Conservation (phyloP, 2,113 vertebrate genomes). For the Leptocoma aspasia region DNA sequence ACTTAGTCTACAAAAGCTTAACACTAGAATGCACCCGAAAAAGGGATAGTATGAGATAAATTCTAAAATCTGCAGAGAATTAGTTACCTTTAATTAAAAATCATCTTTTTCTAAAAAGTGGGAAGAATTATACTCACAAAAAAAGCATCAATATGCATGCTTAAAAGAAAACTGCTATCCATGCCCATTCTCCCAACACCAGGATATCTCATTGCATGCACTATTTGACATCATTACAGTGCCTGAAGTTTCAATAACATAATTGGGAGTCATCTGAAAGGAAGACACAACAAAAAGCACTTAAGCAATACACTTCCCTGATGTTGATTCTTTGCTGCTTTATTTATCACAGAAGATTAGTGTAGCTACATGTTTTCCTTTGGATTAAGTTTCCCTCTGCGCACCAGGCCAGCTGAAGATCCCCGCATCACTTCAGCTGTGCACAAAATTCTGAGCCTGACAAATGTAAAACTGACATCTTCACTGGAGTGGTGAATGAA, state of each 20-base stretch:
- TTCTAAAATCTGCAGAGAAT: not conserved
- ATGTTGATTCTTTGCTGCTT: not conserved
- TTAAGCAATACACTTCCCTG: not conserved
- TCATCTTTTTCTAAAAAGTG: not conserved
- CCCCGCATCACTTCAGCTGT: rapidly evolving
- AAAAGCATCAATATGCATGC: not conserved
- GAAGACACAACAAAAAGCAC: not conserved
- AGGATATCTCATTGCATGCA: not conserved
- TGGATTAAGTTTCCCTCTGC: not conserved
- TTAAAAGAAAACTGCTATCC: not conserved
- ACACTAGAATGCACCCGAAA: not conserved
- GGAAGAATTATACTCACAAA: not conserved
- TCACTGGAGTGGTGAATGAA: not conserved
- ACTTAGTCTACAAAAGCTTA: not conserved
- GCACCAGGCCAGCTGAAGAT: not conserved
- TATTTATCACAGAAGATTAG: not conserved
- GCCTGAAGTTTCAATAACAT: not conserved
- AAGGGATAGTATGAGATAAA: not conserved
- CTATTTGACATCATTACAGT: not conserved
- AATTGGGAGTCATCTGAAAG: not conserved
- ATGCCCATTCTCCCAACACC: not conserved
- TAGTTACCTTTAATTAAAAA: not conserved
- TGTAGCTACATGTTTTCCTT: not conserved
- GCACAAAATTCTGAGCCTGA: not conserved
- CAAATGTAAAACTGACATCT: not conserved